Conservation (phyloP, 2,888 invertebrate genomes). For the Archaeoteleia sp. region DNA sequence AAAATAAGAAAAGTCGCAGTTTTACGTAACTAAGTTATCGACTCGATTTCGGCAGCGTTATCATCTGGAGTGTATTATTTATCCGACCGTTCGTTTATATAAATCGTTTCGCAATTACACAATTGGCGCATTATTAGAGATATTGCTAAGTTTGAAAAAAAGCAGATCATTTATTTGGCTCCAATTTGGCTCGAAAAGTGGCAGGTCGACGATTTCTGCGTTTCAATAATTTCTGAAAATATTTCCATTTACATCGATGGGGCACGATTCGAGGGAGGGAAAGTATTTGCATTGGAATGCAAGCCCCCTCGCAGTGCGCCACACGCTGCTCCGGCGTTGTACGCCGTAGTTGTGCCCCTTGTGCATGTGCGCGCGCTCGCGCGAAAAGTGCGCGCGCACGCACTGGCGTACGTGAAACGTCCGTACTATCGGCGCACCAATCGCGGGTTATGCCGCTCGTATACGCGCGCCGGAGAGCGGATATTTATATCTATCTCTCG, state of each 20-base stretch:
- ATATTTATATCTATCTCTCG: constrained; percentile 48
- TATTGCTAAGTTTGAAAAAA: too few relatives aligned
- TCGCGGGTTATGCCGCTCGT: constrained; percentile 30
- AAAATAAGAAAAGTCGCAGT: too few relatives aligned
- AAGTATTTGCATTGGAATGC: constrained; percentile 51
- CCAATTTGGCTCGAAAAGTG: too few relatives aligned
- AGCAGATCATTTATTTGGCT: too few relatives aligned
- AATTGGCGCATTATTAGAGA: too few relatives aligned
- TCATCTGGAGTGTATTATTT: too few relatives aligned
- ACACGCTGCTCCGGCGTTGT: constrained; percentile 25
- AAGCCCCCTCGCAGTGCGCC: constrained; percentile 43
- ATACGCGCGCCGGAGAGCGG: constrained; percentile 45
- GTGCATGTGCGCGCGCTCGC: constrained; percentile 34
- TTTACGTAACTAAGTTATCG: too few relatives aligned
- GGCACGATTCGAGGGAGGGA: constrained; percentile 36
- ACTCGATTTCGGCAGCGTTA: too few relatives aligned
- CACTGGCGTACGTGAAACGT: constrained; percentile 23
- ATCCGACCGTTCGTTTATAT: too few relatives aligned
- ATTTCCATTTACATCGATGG: constrained; percentile 38
- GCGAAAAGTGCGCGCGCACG: constrained; percentile 36
- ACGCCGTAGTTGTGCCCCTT: constrained; percentile 29
- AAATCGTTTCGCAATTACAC: too few relatives aligned
- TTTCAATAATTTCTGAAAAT: constrained; percentile 50
- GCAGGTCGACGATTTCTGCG: too few relatives aligned
- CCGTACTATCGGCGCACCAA: constrained; percentile 28